Evolutionary conservation across 2,113 vertebrate genomes (phyloP).

Genomic region (Hassar affinis): DNA sequence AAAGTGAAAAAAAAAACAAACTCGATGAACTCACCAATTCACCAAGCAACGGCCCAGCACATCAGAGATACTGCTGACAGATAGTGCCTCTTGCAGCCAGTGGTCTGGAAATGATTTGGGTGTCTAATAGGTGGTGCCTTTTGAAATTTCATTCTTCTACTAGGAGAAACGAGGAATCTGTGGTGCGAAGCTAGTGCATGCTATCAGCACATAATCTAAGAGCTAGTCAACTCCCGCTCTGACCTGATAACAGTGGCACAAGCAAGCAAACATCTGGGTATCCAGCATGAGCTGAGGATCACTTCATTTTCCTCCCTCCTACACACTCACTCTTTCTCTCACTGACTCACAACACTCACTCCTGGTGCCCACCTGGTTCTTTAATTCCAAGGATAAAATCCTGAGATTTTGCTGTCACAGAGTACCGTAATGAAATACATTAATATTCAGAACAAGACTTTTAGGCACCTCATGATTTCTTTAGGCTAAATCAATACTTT

Average conservation of each 20-base stretch:
- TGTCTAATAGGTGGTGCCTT: neutral
- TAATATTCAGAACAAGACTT: neutral
- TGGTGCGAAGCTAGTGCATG: neutral
- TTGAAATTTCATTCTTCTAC: conserved; percentile 3
- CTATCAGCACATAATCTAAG: neutral
- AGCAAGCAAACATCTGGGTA: conserved; percentile 20
- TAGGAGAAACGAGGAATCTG: neutral
- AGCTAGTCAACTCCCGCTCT: neutral
- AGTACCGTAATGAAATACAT: neutral
- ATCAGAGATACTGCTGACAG: neutral
- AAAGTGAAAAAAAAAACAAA: neutral
- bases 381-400: neutral
- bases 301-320: conserved; percentile 21
- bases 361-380: conserved; percentile 8
- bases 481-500: neutral
- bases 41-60: neutral
- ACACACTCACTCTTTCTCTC: conserved; percentile 25
- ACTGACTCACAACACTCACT: conserved; percentile 19
- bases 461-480: neutral
- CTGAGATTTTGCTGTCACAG: neutral
- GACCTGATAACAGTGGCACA: conserved; percentile 6
- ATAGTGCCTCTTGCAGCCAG: neutral
- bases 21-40: neutral
- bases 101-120: conserved; percentile 28
- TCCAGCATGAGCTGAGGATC: conserved; percentile 19